Evolutionary conservation across 2,797 vertebrate genomes (phyloP), one percentile per base, ranked within the genome.

Genomic region (Premnoplex brunnescens): DNA sequence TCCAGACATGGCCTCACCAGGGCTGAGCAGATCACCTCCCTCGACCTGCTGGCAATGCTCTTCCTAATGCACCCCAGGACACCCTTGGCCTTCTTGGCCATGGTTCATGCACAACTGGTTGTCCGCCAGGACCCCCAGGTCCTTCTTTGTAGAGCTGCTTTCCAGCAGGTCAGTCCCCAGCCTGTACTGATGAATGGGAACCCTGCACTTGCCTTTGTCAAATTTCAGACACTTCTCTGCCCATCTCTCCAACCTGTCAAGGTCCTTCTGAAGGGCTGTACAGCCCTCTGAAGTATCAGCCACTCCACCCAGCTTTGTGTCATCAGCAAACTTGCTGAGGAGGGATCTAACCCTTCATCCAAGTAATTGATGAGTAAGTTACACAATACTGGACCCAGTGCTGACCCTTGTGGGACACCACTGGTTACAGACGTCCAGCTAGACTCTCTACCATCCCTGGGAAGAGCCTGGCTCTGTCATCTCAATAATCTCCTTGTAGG

Each of bases 171-270:
- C 23, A 24, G 32, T 10, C 23, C 49, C 32, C 71, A 56, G 19
- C 16, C 56, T 37, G 21, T 23, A 4, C 41, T 34, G 49, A 28
- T 26, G 4, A 8, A 32, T 5, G 23, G 24, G 9, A 5, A n/a
- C 23, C n/a, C 64, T 49, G 55, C 37, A 24, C 18, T 58, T 77
- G 44, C 30, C 51, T 77, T 64, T 83, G 49, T 21, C 30, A 20
- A 71, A 77, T 64, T 77, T 46, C 51, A 52, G 37, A 56, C 10
- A 24, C 24, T 58, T 44, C 51, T 51, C 51, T 34, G 37, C 17
- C 28, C 28, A 16, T 11, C 17, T 34, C n/a, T n/a, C 28, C 44
- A 46, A 15, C 18, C 37, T 46, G 14, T 4, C 0, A 1, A 64
- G 43, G 37, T 46, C 2, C 28, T 77, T 39, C 64, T 52, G 37